Evolutionary conservation across 2,888 invertebrate genomes (phyloP), one percentile per base, ranked within the genome.

Genomic region (Calliopum simillimum): DNA sequence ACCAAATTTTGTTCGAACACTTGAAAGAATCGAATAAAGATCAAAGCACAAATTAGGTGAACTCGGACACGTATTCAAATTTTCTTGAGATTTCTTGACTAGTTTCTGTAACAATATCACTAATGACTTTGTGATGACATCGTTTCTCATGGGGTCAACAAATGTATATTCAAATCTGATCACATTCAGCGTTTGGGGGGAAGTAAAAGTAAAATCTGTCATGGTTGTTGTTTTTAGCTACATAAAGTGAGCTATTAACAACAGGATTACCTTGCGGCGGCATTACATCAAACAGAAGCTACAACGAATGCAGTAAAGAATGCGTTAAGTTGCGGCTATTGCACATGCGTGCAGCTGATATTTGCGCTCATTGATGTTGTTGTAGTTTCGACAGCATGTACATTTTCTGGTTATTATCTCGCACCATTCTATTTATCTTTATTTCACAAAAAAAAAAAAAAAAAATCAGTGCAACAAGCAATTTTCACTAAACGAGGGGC

Each of bases 211-310:
- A 33, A 33, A 33, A 33, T 33, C 33, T 33, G 33, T 33, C 8
- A n/a, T 53, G 2, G 23, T 13, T 21, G 55, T 23, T 55, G 19
- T n/a, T 14, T 19, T 14, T 19, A 44, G 46, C 23, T 46, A 19
- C 61, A 44, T 44, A 61, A 41, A 46, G 21, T 44, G 19, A 61
- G 58, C 58, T 58, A 33, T 33, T 33, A 23, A 13, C 25, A 62
- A 25, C 23, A 23, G 14, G 33, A 14, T 12, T 25, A 11, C 23
- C 56, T 16, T 33, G 25, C 23, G 51, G 51, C 51, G 49, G 64
- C 49, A 51, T 53, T 21, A 64, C 64, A 21, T 64, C 64, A 64
- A 64, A 64, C 51, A 64, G 53, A 41, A 53, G 33, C 64, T 41
- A 43, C 64, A 33, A 8, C 33, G 33, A 5, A 33, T 33, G 33